Conservation (phyloP, 1,140 invertebrate genomes). For the Ctenoplectra terminalis region DNA sequence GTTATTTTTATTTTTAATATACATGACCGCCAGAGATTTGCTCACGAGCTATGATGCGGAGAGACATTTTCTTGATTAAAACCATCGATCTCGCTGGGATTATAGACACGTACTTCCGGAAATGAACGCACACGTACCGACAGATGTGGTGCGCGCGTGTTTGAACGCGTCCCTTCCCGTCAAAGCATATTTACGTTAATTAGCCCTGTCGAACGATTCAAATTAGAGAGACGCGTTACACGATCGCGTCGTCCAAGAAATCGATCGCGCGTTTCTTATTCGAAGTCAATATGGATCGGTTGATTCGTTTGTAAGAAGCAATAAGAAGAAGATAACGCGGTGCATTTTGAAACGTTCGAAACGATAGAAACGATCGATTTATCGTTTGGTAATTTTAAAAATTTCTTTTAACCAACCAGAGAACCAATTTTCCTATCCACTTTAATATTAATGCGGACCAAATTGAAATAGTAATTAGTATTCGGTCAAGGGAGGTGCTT, state of each 20-base stretch:
- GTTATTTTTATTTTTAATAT: slow-evolving; percentile 67
- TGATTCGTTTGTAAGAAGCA: too few relatives aligned
- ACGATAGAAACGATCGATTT: neutral
- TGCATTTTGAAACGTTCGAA: neutral
- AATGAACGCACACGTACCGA: slow-evolving; percentile 52
- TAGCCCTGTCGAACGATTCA: neutral
- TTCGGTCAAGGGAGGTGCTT: neutral
- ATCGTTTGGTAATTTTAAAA: slow-evolving; percentile 16
- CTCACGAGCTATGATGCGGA: slow-evolving; percentile 65
- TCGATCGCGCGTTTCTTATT: too few relatives aligned
- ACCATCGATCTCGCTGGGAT: slow-evolving; percentile 73
- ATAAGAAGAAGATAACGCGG: too few relatives aligned
- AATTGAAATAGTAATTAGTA: slow-evolving; percentile 56
- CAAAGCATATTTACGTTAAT: slow-evolving; percentile 40
- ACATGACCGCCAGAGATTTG: slow-evolving; percentile 60
- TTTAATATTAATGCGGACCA: slow-evolving; percentile 50
- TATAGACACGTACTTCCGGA: slow-evolving; percentile 66
- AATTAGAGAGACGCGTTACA: neutral
- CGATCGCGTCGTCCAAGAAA: too few relatives aligned
- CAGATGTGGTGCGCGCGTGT: neutral
- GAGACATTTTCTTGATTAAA: slow-evolving; percentile 79
- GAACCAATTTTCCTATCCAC: neutral
- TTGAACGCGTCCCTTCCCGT: slow-evolving; percentile 31
- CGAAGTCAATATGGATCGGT: too few relatives aligned
- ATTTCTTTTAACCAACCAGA: too few relatives aligned